phyloP scores from a whole-genome alignment of 2,797 vertebrate species.

The Alca torda region DNA sequence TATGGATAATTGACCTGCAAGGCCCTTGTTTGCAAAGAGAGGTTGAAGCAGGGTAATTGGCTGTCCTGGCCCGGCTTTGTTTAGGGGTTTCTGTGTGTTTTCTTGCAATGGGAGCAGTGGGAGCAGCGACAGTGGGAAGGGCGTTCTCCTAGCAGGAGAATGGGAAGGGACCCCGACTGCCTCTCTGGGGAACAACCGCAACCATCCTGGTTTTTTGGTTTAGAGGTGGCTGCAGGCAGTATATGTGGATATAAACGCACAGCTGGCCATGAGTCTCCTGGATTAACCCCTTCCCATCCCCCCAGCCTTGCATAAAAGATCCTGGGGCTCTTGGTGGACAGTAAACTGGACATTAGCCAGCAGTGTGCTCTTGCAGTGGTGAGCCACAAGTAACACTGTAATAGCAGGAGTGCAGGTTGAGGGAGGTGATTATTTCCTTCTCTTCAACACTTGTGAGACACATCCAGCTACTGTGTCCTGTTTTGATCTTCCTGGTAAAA shows the following conservation, averaged over 20 bases:
- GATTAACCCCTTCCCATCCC: too few relatives aligned
- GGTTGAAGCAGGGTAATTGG: background rate
- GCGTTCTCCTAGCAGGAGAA: background rate
- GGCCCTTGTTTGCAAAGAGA: background rate
- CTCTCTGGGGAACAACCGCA: background rate
- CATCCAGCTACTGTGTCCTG: background rate
- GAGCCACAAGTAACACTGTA: background rate
- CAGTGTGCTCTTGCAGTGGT: background rate
- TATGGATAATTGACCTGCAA: background rate
- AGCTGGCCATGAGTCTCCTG: background rate
- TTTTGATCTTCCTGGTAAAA: background rate
- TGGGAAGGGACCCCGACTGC: background rate
- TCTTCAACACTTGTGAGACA: background rate
- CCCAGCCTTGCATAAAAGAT: background rate
- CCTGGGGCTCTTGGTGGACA: background rate
- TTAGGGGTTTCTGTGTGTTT: background rate
- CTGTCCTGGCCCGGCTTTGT: background rate
- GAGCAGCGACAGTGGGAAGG: background rate
- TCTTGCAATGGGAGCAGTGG: background rate
- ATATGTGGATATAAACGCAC: background rate
- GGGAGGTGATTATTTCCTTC: background rate
- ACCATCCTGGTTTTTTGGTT: background rate
- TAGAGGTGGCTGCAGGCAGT: background rate
- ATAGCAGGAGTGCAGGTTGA: background rate
- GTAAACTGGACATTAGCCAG: background rate